These are phyloP conservation scores for Empis livida DNA, from an alignment of 2,888 invertebrate species.

Conservation along the genomic window DNA sequence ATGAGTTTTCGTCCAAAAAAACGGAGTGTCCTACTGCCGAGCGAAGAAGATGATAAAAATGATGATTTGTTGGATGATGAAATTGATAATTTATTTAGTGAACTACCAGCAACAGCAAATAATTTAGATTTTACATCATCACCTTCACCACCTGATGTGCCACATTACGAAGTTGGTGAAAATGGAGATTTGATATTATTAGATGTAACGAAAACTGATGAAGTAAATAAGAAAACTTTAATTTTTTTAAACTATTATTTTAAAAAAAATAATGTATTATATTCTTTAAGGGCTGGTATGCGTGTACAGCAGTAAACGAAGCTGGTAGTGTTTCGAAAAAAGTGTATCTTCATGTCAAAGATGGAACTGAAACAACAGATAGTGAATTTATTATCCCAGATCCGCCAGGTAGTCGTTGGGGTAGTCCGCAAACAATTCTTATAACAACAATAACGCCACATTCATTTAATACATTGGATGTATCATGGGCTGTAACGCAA, in stretches of 20 bases:
- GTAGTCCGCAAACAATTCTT: conserved; percentile 17
- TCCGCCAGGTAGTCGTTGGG: conserved; percentile 17
- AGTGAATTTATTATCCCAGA: conserved; percentile 15
- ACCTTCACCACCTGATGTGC: conserved; percentile 10
- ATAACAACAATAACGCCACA: conserved; percentile 18
- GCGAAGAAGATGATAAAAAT: conserved; percentile 13
- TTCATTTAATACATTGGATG: conserved; percentile 17
- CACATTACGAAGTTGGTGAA: conserved; percentile 17
- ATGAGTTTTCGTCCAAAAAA: conserved; percentile 19
- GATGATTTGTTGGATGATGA: conserved; percentile 8
- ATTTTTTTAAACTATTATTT: too few relatives aligned
- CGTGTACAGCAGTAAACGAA: conserved; percentile 21
- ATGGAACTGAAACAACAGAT: conserved; percentile 11
- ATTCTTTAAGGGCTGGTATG: conserved; percentile 19
- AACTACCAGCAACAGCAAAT: conserved; percentile 8
- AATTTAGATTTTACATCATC: conserved; percentile 11
- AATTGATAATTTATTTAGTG: conserved; percentile 8
- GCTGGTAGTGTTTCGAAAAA: conserved; percentile 20
- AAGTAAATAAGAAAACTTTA: conserved; percentile 13
- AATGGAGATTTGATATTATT: conserved; percentile 18
- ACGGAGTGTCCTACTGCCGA: conserved; percentile 12
- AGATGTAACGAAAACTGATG: conserved; percentile 16
- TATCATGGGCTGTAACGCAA: conserved; percentile 18
- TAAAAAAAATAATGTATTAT: too few relatives aligned
- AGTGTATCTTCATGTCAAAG: conserved; percentile 17